These are phyloP conservation scores for Sapajus apella DNA, from an alignment of 2,113 vertebrate species.

Conservation along the genomic window DNA sequence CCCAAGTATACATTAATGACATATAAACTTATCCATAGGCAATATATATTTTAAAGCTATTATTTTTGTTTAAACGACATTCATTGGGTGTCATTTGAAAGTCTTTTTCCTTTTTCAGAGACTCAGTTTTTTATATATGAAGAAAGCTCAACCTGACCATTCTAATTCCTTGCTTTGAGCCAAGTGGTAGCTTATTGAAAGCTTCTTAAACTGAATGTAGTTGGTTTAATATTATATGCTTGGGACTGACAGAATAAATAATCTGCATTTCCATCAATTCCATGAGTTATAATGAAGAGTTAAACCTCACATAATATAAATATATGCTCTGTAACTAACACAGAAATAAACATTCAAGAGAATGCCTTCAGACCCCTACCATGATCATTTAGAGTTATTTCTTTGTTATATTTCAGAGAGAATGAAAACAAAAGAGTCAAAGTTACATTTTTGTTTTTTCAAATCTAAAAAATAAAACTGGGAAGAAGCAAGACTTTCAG, in stretches of 20 bases:
- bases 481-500: conserved; percentile 20
- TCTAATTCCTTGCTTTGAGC: neutral
- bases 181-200: neutral
- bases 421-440: neutral
- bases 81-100: neutral
- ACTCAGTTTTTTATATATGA: neutral
- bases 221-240: neutral
- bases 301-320: neutral
- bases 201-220: neutral
- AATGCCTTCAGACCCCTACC: neutral
- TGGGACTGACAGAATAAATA: neutral
- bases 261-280: neutral
- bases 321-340: neutral
- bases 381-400: neutral
- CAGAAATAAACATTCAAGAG: neutral
- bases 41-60: neutral
- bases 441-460: neutral
- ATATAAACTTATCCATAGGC: neutral
- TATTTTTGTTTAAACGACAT: neutral
- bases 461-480: conserved; percentile 10
- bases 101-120: neutral
- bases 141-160: neutral
- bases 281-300: neutral
- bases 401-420: neutral
- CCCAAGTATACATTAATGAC: neutral